phyloP scores from a whole-genome alignment of 2,888 invertebrate species.

The Andrena hattorfiana region DNA sequence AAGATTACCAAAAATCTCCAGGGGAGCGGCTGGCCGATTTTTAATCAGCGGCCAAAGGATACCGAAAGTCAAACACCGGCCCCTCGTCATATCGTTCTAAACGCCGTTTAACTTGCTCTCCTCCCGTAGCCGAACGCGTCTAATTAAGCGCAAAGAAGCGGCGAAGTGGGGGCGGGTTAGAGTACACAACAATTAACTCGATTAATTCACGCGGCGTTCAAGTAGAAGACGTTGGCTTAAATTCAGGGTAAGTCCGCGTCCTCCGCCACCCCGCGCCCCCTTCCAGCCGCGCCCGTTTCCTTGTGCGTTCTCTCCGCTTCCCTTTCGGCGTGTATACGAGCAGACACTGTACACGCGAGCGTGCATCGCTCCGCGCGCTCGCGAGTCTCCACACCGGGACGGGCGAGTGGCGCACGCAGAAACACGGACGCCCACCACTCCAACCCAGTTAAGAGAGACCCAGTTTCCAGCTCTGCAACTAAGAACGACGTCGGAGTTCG shows the following conservation, averaged over 20 bases:
- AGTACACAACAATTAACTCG: constrained; percentile 74
- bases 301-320: constrained; percentile 5
- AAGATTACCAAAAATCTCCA: constrained; percentile 32
- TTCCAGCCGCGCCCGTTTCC: not conserved
- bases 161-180: constrained; percentile 49
- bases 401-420: constrained; percentile 20
- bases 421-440: constrained; percentile 27
- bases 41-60: constrained; percentile 40
- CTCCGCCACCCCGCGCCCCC: constrained; percentile 8
- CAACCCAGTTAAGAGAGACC: constrained; percentile 64
- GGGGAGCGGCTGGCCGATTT: constrained; percentile 30
- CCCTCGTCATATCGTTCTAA: constrained; percentile 41
- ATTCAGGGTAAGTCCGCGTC: constrained; percentile 53
- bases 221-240: constrained; percentile 66
- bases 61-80: constrained; percentile 39
- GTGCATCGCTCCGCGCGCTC: constrained; percentile 28
- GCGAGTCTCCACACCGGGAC: not conserved
- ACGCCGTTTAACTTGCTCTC: constrained; percentile 64
- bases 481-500: constrained; percentile 60
- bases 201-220: constrained; percentile 72
- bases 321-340: constrained; percentile 21
- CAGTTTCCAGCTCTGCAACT: constrained; percentile 64
- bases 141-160: constrained; percentile 73
- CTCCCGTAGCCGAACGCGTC: constrained; percentile 63
- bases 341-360: constrained; percentile 30